phyloP scores from a whole-genome alignment of 1,140 invertebrate species.

The Choristoneura fumiferana region DNA sequence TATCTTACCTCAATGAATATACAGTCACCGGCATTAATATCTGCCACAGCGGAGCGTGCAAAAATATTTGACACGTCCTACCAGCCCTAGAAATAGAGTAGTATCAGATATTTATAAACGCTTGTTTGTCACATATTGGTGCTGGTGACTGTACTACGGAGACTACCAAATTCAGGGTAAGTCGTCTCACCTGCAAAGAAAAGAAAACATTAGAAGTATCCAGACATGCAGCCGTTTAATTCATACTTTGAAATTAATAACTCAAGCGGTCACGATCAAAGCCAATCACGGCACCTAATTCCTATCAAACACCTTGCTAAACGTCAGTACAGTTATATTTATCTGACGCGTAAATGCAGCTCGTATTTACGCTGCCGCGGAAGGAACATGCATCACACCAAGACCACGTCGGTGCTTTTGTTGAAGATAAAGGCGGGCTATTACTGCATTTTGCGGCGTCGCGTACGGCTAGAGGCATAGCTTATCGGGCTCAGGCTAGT shows the following conservation, averaged over 20 bases:
- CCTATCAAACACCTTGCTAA: conserved; percentile 6
- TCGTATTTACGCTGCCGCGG: conserved; percentile 23
- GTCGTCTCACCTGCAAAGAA: neutral
- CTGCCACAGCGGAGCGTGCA: no score
- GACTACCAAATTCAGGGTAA: no score
- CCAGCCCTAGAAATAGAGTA: no score
- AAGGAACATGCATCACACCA: conserved; percentile 35
- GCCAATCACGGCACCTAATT: conserved; percentile 8
- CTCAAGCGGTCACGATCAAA: neutral
- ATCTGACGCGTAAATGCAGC: conserved; percentile 15
- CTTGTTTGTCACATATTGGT: no score
- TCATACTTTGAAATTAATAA: neutral
- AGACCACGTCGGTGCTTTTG: conserved; percentile 43
- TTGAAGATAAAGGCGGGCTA: conserved; percentile 40
- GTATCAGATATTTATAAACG: no score
- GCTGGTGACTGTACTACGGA: no score
- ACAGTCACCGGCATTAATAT: no score
- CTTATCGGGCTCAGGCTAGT: conserved; percentile 1
- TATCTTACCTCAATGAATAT: no score
- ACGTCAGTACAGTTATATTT: conserved; percentile 15
- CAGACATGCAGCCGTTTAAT: neutral
- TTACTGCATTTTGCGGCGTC: conserved; percentile 27
- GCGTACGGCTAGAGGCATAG: conserved; percentile 18
- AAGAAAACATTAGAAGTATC: neutral
- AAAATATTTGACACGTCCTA: no score